Evolutionary conservation across 2,888 invertebrate species (phyloP).

Genomic region (Diadromus collaris): DNA sequence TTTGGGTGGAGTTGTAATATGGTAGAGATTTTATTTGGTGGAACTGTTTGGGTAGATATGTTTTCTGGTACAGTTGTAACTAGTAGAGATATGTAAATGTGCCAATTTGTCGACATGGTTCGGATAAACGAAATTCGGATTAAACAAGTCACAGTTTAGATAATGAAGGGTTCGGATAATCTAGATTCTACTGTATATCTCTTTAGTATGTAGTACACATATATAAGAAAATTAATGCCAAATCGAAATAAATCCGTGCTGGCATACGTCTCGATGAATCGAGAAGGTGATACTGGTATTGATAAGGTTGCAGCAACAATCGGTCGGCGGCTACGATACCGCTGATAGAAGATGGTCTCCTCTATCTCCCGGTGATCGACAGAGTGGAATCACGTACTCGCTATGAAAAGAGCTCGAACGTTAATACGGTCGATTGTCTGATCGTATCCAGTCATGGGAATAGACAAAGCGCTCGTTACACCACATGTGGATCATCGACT

Average conservation of each 20-base stretch:
- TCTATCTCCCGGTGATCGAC: conserved; percentile 46
- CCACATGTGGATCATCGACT: conserved; percentile 49
- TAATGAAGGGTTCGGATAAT: too few species aligned
- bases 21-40: too few species aligned
- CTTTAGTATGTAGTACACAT: too few species aligned
- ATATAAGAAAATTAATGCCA: not conserved
- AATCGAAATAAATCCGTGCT: conserved; percentile 13
- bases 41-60: too few species aligned
- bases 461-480: conserved; percentile 53
- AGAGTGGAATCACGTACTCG: conserved; percentile 51
- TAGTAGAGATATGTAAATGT: too few species aligned
- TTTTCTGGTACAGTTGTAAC: too few species aligned
- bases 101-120: too few species aligned
- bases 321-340: conserved; percentile 42
- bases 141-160: too few species aligned
- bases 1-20: too few species aligned
- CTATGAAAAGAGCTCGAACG: conserved; percentile 35
- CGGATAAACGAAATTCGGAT: too few species aligned
- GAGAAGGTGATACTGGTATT: conserved; percentile 28
- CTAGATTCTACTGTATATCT: too few species aligned
- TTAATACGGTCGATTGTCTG: conserved; percentile 47
- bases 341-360: conserved; percentile 40
- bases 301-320: conserved; percentile 53
- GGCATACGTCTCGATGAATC: conserved; percentile 25
- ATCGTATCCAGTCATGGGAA: conserved; percentile 37